phyloP scores from a whole-genome alignment of 2,888 invertebrate species.

The Diploptera punctata region DNA sequence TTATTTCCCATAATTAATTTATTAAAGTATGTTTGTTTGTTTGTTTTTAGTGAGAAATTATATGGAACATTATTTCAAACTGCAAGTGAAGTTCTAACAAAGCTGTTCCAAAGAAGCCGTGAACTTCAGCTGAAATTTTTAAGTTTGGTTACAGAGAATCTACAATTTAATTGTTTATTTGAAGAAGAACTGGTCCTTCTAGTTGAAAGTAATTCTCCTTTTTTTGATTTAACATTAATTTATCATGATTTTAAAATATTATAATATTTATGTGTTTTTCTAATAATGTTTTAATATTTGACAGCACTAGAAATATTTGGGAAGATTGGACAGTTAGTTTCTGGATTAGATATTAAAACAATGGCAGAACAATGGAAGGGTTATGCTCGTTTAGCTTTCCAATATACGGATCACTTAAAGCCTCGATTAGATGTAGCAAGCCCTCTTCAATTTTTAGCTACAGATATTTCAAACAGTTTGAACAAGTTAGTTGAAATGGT shows the following conservation, averaged over 20 bases:
- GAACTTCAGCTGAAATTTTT: conserved; percentile 58
- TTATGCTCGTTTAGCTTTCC: conserved; percentile 57
- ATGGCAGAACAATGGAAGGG: conserved; percentile 65
- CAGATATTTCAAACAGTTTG: conserved; percentile 51
- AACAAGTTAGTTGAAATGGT: conserved; percentile 52
- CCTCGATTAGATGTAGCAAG: conserved; percentile 37
- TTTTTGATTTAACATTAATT: no score
- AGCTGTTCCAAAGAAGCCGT: conserved; percentile 57
- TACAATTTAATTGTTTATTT: conserved; percentile 54
- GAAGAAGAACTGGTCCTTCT: conserved; percentile 54
- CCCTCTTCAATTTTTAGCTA: conserved; percentile 36
- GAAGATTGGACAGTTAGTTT: conserved; percentile 58
- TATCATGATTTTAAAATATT: no score
- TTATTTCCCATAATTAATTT: no score
- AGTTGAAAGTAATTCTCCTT: conserved; percentile 51
- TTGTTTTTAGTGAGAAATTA: conserved; percentile 42
- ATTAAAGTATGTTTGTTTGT: no score
- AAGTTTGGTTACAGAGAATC: conserved; percentile 56
- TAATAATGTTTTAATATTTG: no score
- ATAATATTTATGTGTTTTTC: neutral
- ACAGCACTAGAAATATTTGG: conserved; percentile 55
- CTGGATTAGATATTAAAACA: conserved; percentile 60
- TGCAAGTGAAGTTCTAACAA: conserved; percentile 55
- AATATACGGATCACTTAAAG: conserved; percentile 54
- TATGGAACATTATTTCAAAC: conserved; percentile 54